phyloP scores from a whole-genome alignment of 2,797 vertebrate genomes.

The Anisognathus igniventris region DNA sequence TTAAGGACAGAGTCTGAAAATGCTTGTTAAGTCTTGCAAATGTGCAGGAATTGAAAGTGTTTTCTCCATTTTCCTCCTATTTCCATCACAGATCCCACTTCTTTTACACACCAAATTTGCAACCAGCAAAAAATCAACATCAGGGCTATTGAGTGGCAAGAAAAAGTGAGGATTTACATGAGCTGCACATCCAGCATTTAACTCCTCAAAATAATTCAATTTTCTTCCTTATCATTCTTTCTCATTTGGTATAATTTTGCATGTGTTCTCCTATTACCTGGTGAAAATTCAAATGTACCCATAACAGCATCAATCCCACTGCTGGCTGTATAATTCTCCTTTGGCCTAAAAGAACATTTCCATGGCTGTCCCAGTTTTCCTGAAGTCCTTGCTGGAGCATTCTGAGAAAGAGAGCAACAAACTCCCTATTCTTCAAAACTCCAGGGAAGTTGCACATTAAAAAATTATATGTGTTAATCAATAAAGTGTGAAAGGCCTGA shows the following conservation, averaged over 20 bases:
- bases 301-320: background rate
- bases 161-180: background rate
- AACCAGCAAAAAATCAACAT: background rate
- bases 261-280: background rate
- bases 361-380: background rate
- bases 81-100: background rate
- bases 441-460: slow-evolving; percentile 34
- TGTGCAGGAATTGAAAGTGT: fast-evolving
- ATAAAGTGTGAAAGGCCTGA: slow-evolving; percentile 67
- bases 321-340: background rate
- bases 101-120: background rate
- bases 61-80: background rate
- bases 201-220: background rate
- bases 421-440: slow-evolving; percentile 32
- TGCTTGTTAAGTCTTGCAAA: background rate
- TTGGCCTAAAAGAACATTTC: background rate
- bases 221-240: background rate
- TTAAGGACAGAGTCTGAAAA: background rate
- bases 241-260: background rate
- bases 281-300: background rate
- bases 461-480: slow-evolving; percentile 63
- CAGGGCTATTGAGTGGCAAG: fast-evolving
- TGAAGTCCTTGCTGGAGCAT: background rate
- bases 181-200: background rate
- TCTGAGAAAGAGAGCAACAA: background rate